Evolutionary conservation across 2,888 invertebrate genomes (phyloP), one percentile per base, ranked within the genome.

Genomic region (Drosophila quinaria): DNA sequence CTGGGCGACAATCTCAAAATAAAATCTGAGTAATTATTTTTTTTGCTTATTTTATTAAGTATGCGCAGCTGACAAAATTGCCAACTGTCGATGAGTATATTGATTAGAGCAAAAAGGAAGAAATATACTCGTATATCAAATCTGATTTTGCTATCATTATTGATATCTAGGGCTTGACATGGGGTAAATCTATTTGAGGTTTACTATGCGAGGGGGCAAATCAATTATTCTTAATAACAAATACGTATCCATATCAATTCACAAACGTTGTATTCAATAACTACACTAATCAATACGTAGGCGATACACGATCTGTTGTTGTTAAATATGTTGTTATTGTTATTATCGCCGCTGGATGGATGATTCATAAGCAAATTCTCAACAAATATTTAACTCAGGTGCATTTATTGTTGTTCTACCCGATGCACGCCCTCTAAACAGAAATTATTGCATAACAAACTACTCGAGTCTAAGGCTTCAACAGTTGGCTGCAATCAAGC

Each of bases 1-100:
- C 70, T 55, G 63, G 42, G 49, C 46, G 33, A 13, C 66, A 78
- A 80, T 78, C 77, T 75, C 51, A 59, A 71, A 76, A 76, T 64
- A 67, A 71, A 78, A 80, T 61, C 80, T 67, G 63, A 74, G 52
- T 64, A 64, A 63, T 54, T 22, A 22, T 50, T 37, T 35, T 35
- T 50, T 44, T 31, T 49, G 6, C 46, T 50, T 15, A 8, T 33
- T 39, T 17, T 25, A 35, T 33, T 37, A 17, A 31, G 19, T 47
- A 31, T 55, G 39, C 47, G 64, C 42, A 44, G 46, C 46, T 65
- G 41, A 41, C 29, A n/a, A 37, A 66, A 52, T 44, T 51, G 17
- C 19, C 47, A 56, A 42, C 41, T 56, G 25, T 54, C 15, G 31
- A 71, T 35, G 13, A 41, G 29, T 47, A 41, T 25, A 62, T 70